A percentile compares a stretch with the other conserved stretches of the same genome.
Conservation (phyloP, 2,888 invertebrate genomes). For the Harpalus rufipes region DNA sequence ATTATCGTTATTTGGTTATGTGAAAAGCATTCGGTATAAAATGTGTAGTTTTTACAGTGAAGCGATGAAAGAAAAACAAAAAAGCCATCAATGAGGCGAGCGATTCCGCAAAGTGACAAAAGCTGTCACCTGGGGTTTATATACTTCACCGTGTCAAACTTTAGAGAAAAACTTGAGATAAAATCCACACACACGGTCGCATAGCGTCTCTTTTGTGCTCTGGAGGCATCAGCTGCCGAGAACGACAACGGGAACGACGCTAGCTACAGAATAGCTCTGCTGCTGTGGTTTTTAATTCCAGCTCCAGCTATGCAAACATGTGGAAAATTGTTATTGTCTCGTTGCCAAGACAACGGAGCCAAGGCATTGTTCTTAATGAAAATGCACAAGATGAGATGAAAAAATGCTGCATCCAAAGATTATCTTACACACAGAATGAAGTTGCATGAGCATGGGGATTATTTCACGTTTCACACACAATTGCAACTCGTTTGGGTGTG, state of each 20-base stretch:
- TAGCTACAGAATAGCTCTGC: neutral
- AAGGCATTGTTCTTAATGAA: slow-evolving; percentile 46
- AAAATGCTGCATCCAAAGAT: slow-evolving; percentile 6
- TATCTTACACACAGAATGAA: neutral
- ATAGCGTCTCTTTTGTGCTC: neutral
- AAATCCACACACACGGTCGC: slow-evolving; percentile 30
- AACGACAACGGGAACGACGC: neutral
- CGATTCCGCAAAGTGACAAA: slow-evolving; percentile 61
- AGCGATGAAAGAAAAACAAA: slow-evolving; percentile 45
- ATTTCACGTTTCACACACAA: neutral
- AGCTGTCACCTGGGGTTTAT: slow-evolving; percentile 63
- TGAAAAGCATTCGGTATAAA: neutral
- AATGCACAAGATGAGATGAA: slow-evolving; percentile 25
- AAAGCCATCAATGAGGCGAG: slow-evolving; percentile 51
- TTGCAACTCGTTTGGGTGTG: neutral
- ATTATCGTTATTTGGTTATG: slow-evolving; percentile 4
- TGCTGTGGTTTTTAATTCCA: slow-evolving; percentile 12
- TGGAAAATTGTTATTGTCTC: slow-evolving; percentile 57
- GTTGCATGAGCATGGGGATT: neutral
- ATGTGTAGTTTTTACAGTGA: neutral
- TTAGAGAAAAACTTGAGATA: slow-evolving; percentile 60
- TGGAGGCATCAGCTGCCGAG: slow-evolving; percentile 1
- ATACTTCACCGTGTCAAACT: slow-evolving; percentile 63
- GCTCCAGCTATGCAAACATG: slow-evolving; percentile 9
- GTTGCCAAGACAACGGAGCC: slow-evolving; percentile 40